Conservation (phyloP, 2,113 vertebrate genomes). For the Sphaerodactylus townsendi region DNA sequence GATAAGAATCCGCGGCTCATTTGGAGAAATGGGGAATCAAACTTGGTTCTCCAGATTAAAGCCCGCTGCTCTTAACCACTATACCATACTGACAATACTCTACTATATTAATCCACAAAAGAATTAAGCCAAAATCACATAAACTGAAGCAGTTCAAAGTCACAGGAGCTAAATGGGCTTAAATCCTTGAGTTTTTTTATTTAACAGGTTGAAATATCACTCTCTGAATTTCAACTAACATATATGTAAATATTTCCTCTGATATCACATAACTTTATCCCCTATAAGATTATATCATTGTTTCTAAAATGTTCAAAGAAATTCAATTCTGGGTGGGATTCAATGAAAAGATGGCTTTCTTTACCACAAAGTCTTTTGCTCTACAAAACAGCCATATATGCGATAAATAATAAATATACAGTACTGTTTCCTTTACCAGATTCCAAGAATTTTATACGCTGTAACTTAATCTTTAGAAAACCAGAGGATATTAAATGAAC, state of each 20-base stretch:
- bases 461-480: constrained; percentile 80
- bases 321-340: constrained; percentile 59
- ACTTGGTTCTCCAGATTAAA: too few relatives aligned
- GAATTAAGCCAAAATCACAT: background rate
- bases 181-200: background rate
- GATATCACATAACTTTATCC: constrained; percentile 44
- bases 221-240: constrained; percentile 34
- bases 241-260: constrained; percentile 49
- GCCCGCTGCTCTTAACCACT: too few relatives aligned
- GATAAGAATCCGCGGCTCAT: too few relatives aligned
- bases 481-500: constrained; percentile 84
- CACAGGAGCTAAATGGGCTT: background rate
- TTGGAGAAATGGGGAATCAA: too few relatives aligned
- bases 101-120: background rate
- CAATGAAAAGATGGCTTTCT: constrained; percentile 65
- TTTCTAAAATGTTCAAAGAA: constrained; percentile 56
- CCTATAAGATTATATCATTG: constrained; percentile 46
- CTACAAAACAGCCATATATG: constrained; percentile 40
- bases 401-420: constrained; percentile 77
- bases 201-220: constrained; percentile 17
- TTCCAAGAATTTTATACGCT: constrained; percentile 82
- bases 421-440: constrained; percentile 71
- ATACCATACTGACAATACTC: too few relatives aligned
- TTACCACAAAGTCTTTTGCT: constrained; percentile 44
- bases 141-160: background rate